Conservation (phyloP, 1,140 invertebrate species). For the Drosophila watanabei region DNA sequence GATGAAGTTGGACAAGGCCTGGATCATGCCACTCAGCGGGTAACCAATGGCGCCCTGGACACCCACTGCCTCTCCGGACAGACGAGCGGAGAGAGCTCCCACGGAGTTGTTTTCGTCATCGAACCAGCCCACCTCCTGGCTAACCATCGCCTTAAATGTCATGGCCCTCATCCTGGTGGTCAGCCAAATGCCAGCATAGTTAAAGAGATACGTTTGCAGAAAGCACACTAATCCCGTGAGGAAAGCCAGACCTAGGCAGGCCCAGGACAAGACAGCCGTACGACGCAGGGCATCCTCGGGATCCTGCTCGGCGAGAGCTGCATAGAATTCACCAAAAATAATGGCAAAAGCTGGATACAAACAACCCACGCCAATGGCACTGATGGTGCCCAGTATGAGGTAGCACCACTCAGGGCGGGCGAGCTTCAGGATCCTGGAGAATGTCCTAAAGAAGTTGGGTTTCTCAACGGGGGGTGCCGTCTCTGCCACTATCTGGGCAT, state of each 20-base stretch:
- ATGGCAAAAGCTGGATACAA: constrained; percentile 93
- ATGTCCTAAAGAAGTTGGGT: constrained; percentile 64
- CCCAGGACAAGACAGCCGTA: constrained; percentile 89
- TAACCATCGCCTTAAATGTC: constrained; percentile 91
- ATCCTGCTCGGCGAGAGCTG: constrained; percentile 87
- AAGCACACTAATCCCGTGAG: constrained; percentile 90
- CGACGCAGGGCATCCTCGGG: constrained; percentile 87
- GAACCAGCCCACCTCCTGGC: constrained; percentile 94
- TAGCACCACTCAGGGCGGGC: constrained; percentile 92
- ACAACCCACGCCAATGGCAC: constrained; percentile 90
- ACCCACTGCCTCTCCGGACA: constrained; percentile 92
- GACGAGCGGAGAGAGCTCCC: constrained; percentile 90
- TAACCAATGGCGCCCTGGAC: constrained; percentile 94
- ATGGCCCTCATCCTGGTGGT: constrained; percentile 90
- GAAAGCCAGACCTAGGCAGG: constrained; percentile 90
- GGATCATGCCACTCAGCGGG: constrained; percentile 92
- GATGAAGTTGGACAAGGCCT: constrained; percentile 91
- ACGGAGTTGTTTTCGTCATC: constrained; percentile 91
- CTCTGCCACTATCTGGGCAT: constrained; percentile 18
- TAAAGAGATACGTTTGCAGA: constrained; percentile 92
- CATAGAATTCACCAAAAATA: constrained; percentile 94
- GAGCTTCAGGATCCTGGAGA: constrained; percentile 89
- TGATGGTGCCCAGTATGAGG: constrained; percentile 90
- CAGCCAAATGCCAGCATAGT: constrained; percentile 91
- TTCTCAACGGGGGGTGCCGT: constrained; percentile 8